These are phyloP conservation scores for Diploscapter pachys DNA, from an alignment of 1,140 invertebrate species.

Conservation along the genomic window DNA sequence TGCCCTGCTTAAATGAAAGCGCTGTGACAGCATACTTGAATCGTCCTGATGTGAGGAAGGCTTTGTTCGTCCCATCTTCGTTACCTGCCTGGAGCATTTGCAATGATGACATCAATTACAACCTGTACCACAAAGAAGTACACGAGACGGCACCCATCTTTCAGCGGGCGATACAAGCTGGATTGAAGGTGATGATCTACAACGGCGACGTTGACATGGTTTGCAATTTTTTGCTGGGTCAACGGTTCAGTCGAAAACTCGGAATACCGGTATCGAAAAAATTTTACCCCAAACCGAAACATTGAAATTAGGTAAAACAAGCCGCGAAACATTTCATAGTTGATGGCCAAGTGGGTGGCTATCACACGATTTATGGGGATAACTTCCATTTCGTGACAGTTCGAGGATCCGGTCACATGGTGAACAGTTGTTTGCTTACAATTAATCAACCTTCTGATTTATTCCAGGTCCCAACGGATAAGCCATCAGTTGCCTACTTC, in stretches of 20 bases:
- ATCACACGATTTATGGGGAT: constrained; percentile 24
- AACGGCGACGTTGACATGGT: constrained; percentile 65
- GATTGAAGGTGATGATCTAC: constrained; percentile 59
- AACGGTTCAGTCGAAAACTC: constrained; percentile 34
- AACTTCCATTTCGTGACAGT: constrained; percentile 34
- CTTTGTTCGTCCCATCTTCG: constrained; percentile 34
- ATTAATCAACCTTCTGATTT: too few relatives aligned
- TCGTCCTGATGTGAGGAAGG: constrained; percentile 28
- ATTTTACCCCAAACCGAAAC: not conserved
- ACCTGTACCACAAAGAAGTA: too few relatives aligned
- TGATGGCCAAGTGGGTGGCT: constrained; percentile 36
- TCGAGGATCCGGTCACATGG: not conserved
- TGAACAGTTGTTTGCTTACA: too few relatives aligned
- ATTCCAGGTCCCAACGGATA: too few relatives aligned
- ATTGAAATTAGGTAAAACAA: constrained; percentile 10
- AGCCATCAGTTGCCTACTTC: too few relatives aligned
- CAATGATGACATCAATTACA: not conserved
- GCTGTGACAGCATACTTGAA: constrained; percentile 38
- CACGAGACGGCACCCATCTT: too few relatives aligned
- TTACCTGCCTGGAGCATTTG: constrained; percentile 30
- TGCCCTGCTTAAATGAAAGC: constrained; percentile 36
- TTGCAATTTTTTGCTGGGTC: constrained; percentile 62
- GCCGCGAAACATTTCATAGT: constrained; percentile 34
- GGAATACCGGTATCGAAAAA: constrained; percentile 18
- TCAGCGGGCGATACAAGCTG: too few relatives aligned